A percentile compares a stretch with the other conserved stretches of the same genome.
Evolutionary conservation across 2,888 invertebrate genomes (phyloP).

Genomic region (Cheilosia scutellata): DNA sequence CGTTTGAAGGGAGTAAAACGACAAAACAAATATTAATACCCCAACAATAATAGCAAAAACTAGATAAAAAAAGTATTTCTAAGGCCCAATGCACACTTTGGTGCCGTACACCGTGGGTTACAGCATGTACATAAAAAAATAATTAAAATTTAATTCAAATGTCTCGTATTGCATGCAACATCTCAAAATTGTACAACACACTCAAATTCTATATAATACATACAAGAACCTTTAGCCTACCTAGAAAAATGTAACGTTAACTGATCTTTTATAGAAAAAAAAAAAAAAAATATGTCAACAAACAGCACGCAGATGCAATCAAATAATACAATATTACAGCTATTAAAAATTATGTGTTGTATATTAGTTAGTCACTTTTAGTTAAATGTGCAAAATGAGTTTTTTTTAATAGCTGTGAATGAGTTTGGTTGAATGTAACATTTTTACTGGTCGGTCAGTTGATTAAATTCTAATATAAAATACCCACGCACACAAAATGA

Average conservation of each 20-base stretch:
- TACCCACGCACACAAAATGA: constrained; percentile 60
- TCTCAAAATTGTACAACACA: constrained; percentile 1
- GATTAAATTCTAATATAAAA: constrained; percentile 26
- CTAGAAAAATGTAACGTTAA: not conserved
- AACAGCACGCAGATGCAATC: constrained; percentile 36
- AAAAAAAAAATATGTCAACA: constrained; percentile 3
- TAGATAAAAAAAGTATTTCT: too few species aligned
- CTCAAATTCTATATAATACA: not conserved
- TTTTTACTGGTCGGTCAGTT: constrained; percentile 11
- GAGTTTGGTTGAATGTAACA: constrained; percentile 4
- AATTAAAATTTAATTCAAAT: not conserved
- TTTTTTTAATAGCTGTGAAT: constrained; percentile 29
- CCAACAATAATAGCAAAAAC: too few species aligned
- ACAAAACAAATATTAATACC: too few species aligned
- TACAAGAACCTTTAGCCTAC: not conserved
- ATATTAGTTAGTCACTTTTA: constrained; percentile 64
- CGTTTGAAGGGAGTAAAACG: too few species aligned
- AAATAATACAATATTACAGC: constrained; percentile 31
- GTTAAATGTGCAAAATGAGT: constrained; percentile 53
- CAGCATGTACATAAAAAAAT: too few species aligned
- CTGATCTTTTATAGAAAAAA: not conserved
- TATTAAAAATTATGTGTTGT: constrained; percentile 29
- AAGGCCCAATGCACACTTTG: too few species aligned
- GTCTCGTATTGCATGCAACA: not conserved
- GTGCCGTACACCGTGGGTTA: too few species aligned